Evolutionary conservation across 2,113 vertebrate genomes (phyloP).

Genomic region (Boulengeromyrus knoepffleri): DNA sequence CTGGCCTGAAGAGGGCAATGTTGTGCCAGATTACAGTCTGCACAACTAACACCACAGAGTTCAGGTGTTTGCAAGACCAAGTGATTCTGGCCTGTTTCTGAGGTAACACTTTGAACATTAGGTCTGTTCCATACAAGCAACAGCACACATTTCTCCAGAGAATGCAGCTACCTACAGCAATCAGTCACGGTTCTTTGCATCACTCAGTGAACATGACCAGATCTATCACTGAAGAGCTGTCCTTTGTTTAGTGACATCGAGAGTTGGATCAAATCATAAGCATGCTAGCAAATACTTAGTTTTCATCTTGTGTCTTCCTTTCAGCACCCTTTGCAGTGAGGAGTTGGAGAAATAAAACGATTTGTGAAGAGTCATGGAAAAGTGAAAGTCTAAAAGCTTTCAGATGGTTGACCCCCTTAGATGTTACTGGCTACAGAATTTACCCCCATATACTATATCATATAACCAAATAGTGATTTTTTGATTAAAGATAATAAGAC

Average conservation of each 20-base stretch:
- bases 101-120: no score
- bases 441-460: neutral
- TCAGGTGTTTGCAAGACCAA: neutral
- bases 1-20: conserved; percentile 17
- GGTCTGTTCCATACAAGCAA: neutral
- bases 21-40: neutral
- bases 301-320: neutral
- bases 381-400: neutral
- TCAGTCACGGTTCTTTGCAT: neutral
- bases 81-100: neutral
- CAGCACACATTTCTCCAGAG: neutral
- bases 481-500: neutral
- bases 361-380: neutral
- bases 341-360: neutral
- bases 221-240: neutral
- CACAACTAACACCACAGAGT: neutral
- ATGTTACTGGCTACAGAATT: neutral
- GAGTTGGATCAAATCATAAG: neutral
- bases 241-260: neutral
- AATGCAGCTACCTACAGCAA: neutral
- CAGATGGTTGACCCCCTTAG: neutral
- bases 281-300: neutral
- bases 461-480: neutral
- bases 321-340: neutral
- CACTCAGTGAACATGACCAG: neutral